A percentile compares a stretch with the other conserved stretches of the same genome.
phyloP scores from a whole-genome alignment of 2,113 vertebrate species.

The Campylomormyrus numenius region DNA sequence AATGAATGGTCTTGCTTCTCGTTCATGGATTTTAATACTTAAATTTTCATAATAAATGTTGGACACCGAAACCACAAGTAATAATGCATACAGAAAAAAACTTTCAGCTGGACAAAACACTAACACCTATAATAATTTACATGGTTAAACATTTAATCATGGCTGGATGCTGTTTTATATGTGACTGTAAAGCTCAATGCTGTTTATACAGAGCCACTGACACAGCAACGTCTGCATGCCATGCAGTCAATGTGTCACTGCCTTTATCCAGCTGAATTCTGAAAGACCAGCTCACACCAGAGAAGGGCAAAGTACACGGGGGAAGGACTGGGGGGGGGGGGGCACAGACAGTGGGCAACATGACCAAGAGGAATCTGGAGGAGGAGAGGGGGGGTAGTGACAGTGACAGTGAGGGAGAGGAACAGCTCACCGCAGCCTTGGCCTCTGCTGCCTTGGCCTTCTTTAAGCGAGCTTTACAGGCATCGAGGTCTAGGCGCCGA shows the following conservation, averaged over 20 bases:
- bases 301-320: neutral
- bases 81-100: neutral
- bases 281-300: neutral
- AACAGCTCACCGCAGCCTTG: conserved; percentile 65
- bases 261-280: neutral
- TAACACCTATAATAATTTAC: neutral
- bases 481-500: conserved; percentile 72
- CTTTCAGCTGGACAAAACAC: neutral
- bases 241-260: neutral
- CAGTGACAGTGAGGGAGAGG: conserved; percentile 23
- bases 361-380: neutral
- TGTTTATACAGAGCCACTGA: neutral
- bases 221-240: neutral
- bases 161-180: neutral
- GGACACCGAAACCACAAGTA: neutral
- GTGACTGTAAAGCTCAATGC: neutral
- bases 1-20: neutral
- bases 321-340: neutral
- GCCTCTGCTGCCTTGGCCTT: conserved; percentile 75
- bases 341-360: too few relatives aligned
- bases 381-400: neutral
- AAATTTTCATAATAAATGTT: neutral
- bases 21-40: neutral
- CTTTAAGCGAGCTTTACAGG: conserved; percentile 72
- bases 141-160: neutral